phyloP scores from a whole-genome alignment of 2,113 vertebrate genomes.

The Nyctibius bracteatus region DNA sequence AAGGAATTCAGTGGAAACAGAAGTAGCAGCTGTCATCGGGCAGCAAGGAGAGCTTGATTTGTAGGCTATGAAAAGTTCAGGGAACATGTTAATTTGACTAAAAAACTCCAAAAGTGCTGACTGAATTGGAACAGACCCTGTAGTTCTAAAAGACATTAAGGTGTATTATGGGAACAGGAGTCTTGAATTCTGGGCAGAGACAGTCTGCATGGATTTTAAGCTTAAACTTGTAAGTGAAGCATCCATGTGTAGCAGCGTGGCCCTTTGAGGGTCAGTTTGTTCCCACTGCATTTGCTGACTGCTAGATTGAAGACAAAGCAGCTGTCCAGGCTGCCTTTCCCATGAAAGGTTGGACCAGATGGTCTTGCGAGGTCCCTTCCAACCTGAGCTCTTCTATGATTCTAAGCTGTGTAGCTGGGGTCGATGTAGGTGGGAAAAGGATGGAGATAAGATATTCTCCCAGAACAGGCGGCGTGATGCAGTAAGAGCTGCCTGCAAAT shows the following conservation, averaged over 20 bases:
- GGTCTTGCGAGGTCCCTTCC: not conserved
- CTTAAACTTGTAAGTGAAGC: not conserved
- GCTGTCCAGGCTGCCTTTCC: not conserved
- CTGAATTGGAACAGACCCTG: not conserved
- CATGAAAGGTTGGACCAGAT: not conserved
- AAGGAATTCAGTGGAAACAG: not conserved
- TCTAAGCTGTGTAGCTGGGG: not conserved
- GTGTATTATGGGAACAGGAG: not conserved
- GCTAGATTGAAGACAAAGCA: not conserved
- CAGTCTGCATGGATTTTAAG: not conserved
- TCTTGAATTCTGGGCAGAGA: not conserved
- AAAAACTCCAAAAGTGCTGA: not conserved
- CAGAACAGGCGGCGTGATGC: accelerated
- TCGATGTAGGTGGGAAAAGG: not conserved
- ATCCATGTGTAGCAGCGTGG: not conserved
- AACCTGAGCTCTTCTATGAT: not conserved
- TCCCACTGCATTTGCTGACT: not conserved
- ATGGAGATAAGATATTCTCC: not conserved
- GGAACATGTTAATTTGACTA: not conserved
- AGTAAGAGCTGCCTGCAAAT: not conserved
- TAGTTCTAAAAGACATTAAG: not conserved
- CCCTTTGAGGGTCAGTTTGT: not conserved
- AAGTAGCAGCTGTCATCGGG: not conserved
- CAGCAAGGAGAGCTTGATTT: not conserved
- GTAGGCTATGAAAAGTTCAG: not conserved